Conservation (phyloP, 2,888 invertebrate genomes). For the Parnassius smintheus region DNA sequence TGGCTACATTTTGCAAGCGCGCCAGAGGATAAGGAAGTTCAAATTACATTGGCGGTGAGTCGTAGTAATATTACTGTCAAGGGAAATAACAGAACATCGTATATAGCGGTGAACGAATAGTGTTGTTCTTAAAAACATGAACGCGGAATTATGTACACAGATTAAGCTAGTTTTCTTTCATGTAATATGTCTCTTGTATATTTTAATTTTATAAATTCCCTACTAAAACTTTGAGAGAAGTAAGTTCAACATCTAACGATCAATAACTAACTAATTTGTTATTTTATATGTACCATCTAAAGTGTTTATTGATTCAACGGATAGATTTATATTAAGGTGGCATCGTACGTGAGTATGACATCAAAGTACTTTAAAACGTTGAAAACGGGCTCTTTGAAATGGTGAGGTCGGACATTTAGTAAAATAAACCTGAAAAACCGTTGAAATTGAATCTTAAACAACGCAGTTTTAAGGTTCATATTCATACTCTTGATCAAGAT, state of each 20-base stretch:
- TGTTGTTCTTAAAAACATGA: slow-evolving; percentile 39
- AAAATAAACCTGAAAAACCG: slow-evolving; percentile 47
- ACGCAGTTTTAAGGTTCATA: slow-evolving; percentile 39
- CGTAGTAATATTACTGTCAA: slow-evolving; percentile 66
- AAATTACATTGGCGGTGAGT: slow-evolving; percentile 55
- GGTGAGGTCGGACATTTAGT: slow-evolving; percentile 57
- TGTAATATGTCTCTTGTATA: not conserved
- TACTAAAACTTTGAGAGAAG: no score
- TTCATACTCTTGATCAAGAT: slow-evolving; percentile 37
- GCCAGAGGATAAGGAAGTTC: slow-evolving; percentile 47
- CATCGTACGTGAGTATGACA: slow-evolving; percentile 37
- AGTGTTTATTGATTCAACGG: not conserved
- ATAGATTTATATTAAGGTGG: slow-evolving; percentile 5
- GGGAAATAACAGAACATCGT: slow-evolving; percentile 69
- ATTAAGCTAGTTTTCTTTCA: not conserved
- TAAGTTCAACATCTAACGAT: no score
- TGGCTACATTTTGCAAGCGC: slow-evolving; percentile 38
- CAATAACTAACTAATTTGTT: no score
- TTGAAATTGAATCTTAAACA: slow-evolving; percentile 33
- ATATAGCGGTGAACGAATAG: slow-evolving; percentile 54
- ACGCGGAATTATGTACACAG: slow-evolving; percentile 11
- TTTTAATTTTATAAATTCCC: no score
- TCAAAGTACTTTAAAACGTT: slow-evolving; percentile 52
- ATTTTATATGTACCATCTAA: not conserved
- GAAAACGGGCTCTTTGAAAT: slow-evolving; percentile 55